A percentile compares a stretch with the other conserved stretches of the same genome.
phyloP scores from a whole-genome alignment of 1,140 invertebrate species.

The Orussus abietinus region DNA sequence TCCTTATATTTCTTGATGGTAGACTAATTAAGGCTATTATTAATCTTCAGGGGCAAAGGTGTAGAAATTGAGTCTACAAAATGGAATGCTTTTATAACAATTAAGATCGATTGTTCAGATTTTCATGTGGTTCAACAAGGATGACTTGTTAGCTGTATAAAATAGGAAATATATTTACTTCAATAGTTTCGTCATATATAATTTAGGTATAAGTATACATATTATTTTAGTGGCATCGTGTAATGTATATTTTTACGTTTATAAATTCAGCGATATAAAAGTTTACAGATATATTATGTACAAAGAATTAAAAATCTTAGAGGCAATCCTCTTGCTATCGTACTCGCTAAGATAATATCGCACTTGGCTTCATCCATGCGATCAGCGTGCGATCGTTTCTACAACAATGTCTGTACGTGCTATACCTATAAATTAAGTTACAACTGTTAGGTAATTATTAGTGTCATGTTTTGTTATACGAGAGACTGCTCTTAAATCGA shows the following conservation, averaged over 20 bases:
- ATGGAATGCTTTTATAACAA: too few species aligned
- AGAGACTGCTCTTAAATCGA: too few species aligned
- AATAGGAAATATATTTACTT: conserved; percentile 51
- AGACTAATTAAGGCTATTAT: too few species aligned
- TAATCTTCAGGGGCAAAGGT: too few species aligned
- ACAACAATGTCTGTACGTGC: conserved; percentile 12
- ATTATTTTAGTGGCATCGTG: conserved; percentile 35
- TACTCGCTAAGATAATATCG: conserved; percentile 25
- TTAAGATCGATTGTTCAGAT: too few species aligned
- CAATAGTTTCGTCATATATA: conserved; percentile 43
- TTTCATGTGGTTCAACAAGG: too few species aligned
- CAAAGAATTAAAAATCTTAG: conserved; percentile 15
- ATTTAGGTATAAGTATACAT: conserved; percentile 48
- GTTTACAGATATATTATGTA: conserved; percentile 25
- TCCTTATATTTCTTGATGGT: too few species aligned
- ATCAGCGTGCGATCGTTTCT: conserved; percentile 13
- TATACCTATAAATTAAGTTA: conserved; percentile 16
- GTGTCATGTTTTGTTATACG: conserved; percentile 27
- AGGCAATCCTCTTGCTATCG: conserved; percentile 10
- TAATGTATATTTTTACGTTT: conserved; percentile 33
- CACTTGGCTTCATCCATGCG: conserved; percentile 14
- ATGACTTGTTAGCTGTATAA: conserved; percentile 38
- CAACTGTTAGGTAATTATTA: conserved; percentile 4
- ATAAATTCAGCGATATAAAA: conserved; percentile 46
- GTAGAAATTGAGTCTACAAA: too few species aligned